Conservation (phyloP, 2,888 invertebrate species). For the Heliconius charithonia region DNA sequence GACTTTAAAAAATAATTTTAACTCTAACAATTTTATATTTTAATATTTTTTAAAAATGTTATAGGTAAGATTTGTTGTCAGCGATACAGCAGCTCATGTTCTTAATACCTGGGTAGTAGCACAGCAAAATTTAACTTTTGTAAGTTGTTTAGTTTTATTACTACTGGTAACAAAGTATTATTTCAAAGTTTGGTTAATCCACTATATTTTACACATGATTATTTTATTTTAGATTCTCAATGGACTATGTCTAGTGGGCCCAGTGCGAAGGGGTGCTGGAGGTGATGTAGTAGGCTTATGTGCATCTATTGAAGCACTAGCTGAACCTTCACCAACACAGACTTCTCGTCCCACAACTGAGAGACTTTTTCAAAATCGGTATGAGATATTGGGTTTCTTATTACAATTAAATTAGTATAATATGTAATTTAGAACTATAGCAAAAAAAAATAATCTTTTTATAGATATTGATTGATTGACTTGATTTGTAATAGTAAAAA, state of each 20-base stretch:
- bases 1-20: too few species aligned
- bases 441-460: too few species aligned
- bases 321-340: constrained; percentile 92
- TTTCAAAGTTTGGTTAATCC: neutral
- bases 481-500: too few species aligned
- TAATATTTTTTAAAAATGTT: constrained; percentile 52
- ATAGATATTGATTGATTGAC: too few species aligned
- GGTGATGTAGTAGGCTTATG: constrained; percentile 91
- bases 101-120: constrained; percentile 92
- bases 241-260: constrained; percentile 91
- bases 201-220: neutral
- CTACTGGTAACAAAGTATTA: neutral
- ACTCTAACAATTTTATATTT: too few species aligned
- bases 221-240: constrained; percentile 87
- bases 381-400: constrained; percentile 29
- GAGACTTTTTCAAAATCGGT: constrained; percentile 73
- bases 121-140: constrained; percentile 94
- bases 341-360: constrained; percentile 72
- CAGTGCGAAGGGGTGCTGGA: constrained; percentile 85
- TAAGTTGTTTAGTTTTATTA: constrained; percentile 71
- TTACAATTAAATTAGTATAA: neutral
- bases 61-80: constrained; percentile 92
- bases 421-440: too few species aligned
- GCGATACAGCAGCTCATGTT: constrained; percentile 92
- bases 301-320: constrained; percentile 93